Base-by-base conservation (phyloP, 2,113 vertebrate genomes). In the Aepyceros melampus region DNA sequence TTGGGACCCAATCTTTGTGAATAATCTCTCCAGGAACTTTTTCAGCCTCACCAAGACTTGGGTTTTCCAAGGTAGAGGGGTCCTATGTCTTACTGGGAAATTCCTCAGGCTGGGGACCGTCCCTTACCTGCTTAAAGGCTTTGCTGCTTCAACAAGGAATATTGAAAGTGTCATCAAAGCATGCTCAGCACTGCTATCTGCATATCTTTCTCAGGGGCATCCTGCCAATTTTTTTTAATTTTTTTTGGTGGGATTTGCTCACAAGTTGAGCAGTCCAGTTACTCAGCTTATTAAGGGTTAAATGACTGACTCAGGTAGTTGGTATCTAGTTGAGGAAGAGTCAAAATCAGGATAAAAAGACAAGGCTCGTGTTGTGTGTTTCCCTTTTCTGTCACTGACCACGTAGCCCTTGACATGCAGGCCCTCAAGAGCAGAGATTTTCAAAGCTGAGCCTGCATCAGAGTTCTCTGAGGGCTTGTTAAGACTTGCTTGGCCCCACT, bases 151-250 rank as follows among this genome's bases (percentile, higher is more conserved):
- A 97, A 91, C 67, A 95, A 90, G 60, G 79, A 94, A 89, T 85
- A 89, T 31, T 76, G 91, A 91, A 85, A 93, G 78, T 89, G n/a
- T 64, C 83, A 91, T 93, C 88, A 97, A 95, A 97, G 90, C 25
- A 16, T 43, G 29, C 64, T 64, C 43, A 96, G 84, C 33, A 55
- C 51, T 47, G 17, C 3, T 16, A 87, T 97, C 87, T 96, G 86
- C 96, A 92, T 93, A 87, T 40, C 49, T 74, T 95, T 97, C 47
- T 97, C 56, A 25, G 79, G 89, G 79, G 81, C 51, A 85, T 90
- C 84, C 86, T 94, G 76, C 29, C 89, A 91, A 8, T 79, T 43
- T 43, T 74, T 56, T 56, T 56, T n/a, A 17, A 33, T 40, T 71
- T 79, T 43, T 43, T 74, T 43, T 79, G 45, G 67, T 40, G 25